Percentiles rank a stretch among this genome's conserved stretches.
Evolutionary conservation across 2,888 invertebrate genomes (phyloP).

Genomic region (Drosophila austrosaltans): DNA sequence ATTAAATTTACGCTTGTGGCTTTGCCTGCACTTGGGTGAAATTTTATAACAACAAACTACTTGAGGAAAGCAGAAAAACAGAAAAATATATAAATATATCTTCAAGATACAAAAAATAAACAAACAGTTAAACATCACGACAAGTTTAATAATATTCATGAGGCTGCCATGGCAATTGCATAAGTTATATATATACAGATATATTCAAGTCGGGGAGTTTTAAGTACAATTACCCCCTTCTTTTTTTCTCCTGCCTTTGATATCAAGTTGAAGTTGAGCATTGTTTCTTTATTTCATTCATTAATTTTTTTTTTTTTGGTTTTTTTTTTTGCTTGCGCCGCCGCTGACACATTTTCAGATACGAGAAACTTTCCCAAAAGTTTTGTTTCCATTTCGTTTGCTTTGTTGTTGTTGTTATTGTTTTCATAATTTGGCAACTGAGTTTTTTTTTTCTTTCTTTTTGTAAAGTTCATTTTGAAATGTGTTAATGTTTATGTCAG

Average conservation of each 20-base stretch:
- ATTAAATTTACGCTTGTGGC: conserved; percentile 73
- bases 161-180: conserved; percentile 29
- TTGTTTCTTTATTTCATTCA: conserved; percentile 35
- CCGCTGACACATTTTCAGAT: conserved; percentile 59
- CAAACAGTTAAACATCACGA: conserved; percentile 16
- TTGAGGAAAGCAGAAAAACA: neutral
- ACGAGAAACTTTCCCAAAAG: conserved; percentile 64
- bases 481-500: conserved; percentile 65
- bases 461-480: conserved; percentile 56
- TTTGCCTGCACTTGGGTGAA: neutral
- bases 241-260: neutral
- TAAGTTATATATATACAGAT: neutral
- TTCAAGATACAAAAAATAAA: conserved; percentile 13
- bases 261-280: conserved; percentile 11
- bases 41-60: conserved; percentile 53
- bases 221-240: neutral
- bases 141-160: conserved; percentile 47
- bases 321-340: conserved; percentile 35
- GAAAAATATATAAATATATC: neutral
- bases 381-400: conserved; percentile 35
- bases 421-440: conserved; percentile 62
- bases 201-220: neutral
- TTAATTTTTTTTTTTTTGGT: conserved; percentile 33
- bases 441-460: conserved; percentile 33
- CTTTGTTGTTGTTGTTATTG: conserved; percentile 21